Evolutionary conservation across 1,140 invertebrate genomes (phyloP).

Genomic region (Laodelphax striatellus): DNA sequence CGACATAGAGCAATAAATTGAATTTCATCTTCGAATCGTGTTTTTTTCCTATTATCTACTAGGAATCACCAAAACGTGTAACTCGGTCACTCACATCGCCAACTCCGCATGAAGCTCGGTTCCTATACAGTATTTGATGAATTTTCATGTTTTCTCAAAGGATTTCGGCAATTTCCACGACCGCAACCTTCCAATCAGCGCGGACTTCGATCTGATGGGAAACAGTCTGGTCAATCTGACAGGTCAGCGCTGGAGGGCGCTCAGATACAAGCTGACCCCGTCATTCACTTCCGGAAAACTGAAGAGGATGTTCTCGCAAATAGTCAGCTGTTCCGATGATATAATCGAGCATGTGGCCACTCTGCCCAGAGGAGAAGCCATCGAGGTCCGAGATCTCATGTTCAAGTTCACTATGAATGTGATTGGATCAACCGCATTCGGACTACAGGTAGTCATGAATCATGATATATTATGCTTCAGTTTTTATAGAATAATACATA

Average conservation of each 20-base stretch:
- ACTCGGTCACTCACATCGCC: too few species aligned
- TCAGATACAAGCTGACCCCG: slow-evolving; percentile 36
- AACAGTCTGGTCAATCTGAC: slow-evolving; percentile 38
- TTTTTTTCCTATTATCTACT: too few species aligned
- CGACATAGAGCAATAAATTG: too few species aligned
- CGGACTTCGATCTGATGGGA: neutral
- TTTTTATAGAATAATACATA: too few species aligned
- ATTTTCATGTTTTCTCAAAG: neutral
- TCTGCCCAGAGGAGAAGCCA: neutral
- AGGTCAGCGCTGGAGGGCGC: slow-evolving; percentile 36
- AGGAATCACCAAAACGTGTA: too few species aligned
- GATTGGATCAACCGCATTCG: neutral
- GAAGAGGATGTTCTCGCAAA: neutral
- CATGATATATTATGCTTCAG: too few species aligned
- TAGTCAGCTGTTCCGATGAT: neutral
- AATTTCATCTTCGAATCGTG: too few species aligned
- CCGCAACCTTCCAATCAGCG: neutral
- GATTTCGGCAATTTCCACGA: slow-evolving; percentile 1
- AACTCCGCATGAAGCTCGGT: too few species aligned
- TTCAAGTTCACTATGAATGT: neutral
- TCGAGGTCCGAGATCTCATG: neutral
- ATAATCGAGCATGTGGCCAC: neutral
- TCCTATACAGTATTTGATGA: too few species aligned
- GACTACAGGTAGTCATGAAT: neutral
- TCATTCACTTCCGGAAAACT: neutral